Evolutionary conservation across 2,113 vertebrate genomes (phyloP).

Genomic region (Picathartes gymnocephalus): DNA sequence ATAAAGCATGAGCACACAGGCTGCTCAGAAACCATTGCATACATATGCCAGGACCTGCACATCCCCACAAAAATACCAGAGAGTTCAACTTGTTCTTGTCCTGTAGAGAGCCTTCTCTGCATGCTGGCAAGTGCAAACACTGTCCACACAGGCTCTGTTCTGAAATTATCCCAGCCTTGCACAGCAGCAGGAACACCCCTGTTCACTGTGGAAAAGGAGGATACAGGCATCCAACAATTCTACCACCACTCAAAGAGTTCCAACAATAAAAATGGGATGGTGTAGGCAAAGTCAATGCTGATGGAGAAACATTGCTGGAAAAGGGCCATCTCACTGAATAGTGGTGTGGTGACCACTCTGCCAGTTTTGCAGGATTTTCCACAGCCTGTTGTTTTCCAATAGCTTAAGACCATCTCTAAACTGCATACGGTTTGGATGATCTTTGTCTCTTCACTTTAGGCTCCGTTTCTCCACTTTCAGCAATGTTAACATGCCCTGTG

Average conservation of each 20-base stretch:
- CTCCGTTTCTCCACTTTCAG: neutral
- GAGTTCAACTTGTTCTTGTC: neutral
- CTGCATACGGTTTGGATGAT: neutral
- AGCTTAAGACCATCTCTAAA: neutral
- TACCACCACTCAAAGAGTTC: neutral
- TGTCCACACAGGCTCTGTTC: neutral
- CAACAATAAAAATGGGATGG: neutral
- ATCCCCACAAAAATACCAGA: neutral
- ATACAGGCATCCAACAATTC: neutral
- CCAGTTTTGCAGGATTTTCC: neutral
- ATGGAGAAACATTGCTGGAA: neutral
- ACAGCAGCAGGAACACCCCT: neutral
- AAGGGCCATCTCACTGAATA: neutral
- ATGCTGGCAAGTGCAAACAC: fast-evolving
- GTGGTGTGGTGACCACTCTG: neutral
- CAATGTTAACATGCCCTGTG: neutral
- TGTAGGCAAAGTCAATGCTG: neutral
- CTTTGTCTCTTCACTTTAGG: neutral
- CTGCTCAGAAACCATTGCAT: neutral
- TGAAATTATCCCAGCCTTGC: neutral
- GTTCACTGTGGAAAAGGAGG: neutral
- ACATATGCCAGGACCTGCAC: too few relatives aligned
- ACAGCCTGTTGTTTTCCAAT: neutral
- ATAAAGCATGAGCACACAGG: neutral
- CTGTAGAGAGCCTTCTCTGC: neutral